phyloP scores from a whole-genome alignment of 2,113 vertebrate genomes.

The Ondatra zibethicus region DNA sequence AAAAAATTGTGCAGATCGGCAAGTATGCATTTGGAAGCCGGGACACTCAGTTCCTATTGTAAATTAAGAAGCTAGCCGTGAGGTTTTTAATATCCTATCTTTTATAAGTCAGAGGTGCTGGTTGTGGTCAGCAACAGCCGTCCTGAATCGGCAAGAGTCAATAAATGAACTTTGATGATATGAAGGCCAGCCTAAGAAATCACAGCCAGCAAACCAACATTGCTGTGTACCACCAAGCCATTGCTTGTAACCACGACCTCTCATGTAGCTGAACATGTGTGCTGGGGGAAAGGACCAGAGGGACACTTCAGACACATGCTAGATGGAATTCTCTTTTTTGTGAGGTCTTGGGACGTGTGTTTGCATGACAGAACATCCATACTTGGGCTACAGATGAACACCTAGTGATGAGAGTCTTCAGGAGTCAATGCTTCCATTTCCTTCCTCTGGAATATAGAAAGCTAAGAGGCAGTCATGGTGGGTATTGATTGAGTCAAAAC shows the following conservation, averaged over 20 bases:
- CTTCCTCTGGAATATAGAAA: not conserved
- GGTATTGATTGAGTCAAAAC: not conserved
- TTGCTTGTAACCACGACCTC: no score
- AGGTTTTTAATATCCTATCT: not conserved
- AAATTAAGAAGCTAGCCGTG: not conserved
- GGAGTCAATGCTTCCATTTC: not conserved
- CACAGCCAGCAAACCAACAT: not conserved
- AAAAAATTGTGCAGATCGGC: accelerated
- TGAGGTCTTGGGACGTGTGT: not conserved
- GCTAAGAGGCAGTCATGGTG: not conserved
- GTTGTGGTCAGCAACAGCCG: not conserved
- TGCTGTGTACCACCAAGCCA: accelerated
- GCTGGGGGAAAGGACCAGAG: not conserved
- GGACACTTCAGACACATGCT: not conserved
- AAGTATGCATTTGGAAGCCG: not conserved
- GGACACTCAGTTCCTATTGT: not conserved
- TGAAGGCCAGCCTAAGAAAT: not conserved
- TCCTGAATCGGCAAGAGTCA: not conserved
- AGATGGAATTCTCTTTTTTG: accelerated
- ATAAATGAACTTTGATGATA: not conserved
- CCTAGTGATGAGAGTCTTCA: not conserved
- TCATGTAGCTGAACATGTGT: no score
- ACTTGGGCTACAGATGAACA: not conserved
- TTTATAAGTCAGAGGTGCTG: not conserved
- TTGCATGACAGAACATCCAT: not conserved